phyloP scores from a whole-genome alignment of 2,888 invertebrate genomes.

The Drosophila melanocephala region DNA sequence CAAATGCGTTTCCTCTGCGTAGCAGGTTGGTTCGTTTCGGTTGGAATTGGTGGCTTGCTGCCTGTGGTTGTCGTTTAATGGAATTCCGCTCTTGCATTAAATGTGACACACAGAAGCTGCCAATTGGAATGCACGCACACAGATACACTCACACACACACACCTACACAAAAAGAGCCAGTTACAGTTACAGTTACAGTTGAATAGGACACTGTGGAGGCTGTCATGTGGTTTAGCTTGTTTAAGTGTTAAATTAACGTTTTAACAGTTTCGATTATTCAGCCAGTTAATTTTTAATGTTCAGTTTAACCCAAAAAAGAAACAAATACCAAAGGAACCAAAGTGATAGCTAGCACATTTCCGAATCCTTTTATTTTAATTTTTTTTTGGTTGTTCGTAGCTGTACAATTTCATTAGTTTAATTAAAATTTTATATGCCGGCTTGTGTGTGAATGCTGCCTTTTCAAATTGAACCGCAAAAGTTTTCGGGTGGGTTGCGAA shows the following conservation, averaged over 20 bases:
- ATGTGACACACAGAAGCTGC: slow-evolving; percentile 80
- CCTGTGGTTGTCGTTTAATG: slow-evolving; percentile 82
- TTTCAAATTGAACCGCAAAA: slow-evolving; percentile 77
- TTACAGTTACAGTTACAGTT: slow-evolving; percentile 54
- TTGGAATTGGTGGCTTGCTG: slow-evolving; percentile 73
- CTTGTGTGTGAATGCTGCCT: slow-evolving; percentile 53
- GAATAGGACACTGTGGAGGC: slow-evolving; percentile 55
- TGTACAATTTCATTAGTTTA: slow-evolving; percentile 80
- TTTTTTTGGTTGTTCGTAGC: background rate
- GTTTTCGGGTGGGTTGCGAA: slow-evolving; percentile 48
- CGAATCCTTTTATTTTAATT: slow-evolving; percentile 13
- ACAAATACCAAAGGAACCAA: slow-evolving; percentile 9
- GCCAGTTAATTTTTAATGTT: slow-evolving; percentile 75
- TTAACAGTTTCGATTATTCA: slow-evolving; percentile 77
- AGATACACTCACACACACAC: slow-evolving; percentile 15
- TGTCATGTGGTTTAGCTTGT: slow-evolving; percentile 76
- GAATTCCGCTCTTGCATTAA: slow-evolving; percentile 81
- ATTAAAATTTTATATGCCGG: slow-evolving; percentile 70
- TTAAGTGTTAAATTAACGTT: slow-evolving; percentile 82
- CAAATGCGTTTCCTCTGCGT: slow-evolving; percentile 78
- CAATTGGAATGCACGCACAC: slow-evolving; percentile 53
- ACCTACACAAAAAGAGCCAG: slow-evolving; percentile 10
- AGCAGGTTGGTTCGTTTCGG: slow-evolving; percentile 39
- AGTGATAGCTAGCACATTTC: slow-evolving; percentile 23
- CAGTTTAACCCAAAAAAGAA: slow-evolving; percentile 9